Conservation (phyloP, 2,113 vertebrate genomes). For the Pimephales promelas region DNA sequence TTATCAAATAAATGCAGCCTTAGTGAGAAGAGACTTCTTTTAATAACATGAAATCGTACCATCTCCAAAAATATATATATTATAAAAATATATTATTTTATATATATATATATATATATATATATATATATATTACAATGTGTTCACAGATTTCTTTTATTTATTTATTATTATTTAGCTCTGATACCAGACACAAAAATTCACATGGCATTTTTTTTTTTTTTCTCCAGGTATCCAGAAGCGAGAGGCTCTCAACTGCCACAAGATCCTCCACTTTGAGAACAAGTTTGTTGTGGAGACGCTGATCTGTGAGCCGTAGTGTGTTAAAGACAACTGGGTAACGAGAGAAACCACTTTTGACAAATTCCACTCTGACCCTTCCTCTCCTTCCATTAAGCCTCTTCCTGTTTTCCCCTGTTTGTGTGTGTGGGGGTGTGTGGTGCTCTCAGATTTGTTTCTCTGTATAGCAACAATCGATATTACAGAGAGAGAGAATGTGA, state of each 20-base stretch:
- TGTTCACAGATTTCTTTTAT: no score
- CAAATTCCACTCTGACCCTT: constrained; percentile 43
- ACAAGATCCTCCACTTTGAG: constrained; percentile 90
- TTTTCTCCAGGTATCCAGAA: constrained; percentile 88
- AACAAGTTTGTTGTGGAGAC: constrained; percentile 89
- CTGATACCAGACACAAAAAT: background rate
- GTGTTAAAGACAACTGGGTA: background rate
- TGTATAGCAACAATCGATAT: constrained; percentile 39
- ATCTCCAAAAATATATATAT: no score
- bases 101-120: no score
- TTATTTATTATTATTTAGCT: background rate
- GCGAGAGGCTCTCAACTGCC: constrained; percentile 83
- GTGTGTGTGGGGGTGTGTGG: constrained; percentile 23
- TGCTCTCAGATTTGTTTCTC: constrained; percentile 40
- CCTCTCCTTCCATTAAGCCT: constrained; percentile 42
- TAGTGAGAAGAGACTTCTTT: no score
- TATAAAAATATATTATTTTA: no score
- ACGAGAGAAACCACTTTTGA: constrained; percentile 27
- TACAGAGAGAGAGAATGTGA: constrained; percentile 18
- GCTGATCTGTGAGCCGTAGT: constrained; percentile 84
- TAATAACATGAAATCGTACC: no score
- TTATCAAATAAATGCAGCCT: no score
- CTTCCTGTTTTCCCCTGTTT: constrained; percentile 37
- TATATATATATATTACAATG: no score
- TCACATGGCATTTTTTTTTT: background rate